These are phyloP conservation scores for Pararge aegeria DNA, from an alignment of 1,140 invertebrate genomes.

Conservation along the genomic window DNA sequence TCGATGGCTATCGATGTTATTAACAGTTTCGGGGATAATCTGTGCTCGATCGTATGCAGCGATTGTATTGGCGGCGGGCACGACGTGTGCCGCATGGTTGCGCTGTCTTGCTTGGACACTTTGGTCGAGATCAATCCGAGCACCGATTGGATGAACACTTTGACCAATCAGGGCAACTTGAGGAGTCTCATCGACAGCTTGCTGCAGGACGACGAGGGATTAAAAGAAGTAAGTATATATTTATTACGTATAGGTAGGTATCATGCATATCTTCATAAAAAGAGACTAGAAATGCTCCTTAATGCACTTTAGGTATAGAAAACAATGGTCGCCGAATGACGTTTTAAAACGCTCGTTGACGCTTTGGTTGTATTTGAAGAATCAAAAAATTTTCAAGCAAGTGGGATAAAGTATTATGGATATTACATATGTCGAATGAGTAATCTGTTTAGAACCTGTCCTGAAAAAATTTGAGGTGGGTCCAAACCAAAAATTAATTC, in stretches of 20 bases:
- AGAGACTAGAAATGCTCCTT: too few relatives aligned
- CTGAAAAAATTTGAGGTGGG: too few relatives aligned
- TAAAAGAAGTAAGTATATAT: constrained; percentile 77
- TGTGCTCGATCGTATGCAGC: constrained; percentile 91
- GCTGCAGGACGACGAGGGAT: constrained; percentile 85
- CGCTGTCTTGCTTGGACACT: constrained; percentile 89
- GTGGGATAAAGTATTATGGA: too few relatives aligned
- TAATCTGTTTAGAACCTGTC: too few relatives aligned
- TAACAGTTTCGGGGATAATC: constrained; percentile 87
- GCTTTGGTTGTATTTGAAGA: too few relatives aligned
- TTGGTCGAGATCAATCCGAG: constrained; percentile 88
- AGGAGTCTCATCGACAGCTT: constrained; percentile 91
- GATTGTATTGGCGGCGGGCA: constrained; percentile 93
- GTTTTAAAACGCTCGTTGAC: too few relatives aligned
- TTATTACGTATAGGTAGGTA: not conserved
- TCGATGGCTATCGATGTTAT: constrained; percentile 70
- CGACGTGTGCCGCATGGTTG: constrained; percentile 93
- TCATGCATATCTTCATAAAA: too few relatives aligned
- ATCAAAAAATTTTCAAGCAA: too few relatives aligned
- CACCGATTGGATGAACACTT: constrained; percentile 86
- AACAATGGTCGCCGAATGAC: too few relatives aligned
- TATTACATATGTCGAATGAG: too few relatives aligned
- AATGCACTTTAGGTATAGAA: too few relatives aligned
- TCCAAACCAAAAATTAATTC: too few relatives aligned
- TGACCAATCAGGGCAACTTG: constrained; percentile 90